Base-by-base conservation (phyloP, 2,888 invertebrate species). In the Thymelicus lineola region DNA sequence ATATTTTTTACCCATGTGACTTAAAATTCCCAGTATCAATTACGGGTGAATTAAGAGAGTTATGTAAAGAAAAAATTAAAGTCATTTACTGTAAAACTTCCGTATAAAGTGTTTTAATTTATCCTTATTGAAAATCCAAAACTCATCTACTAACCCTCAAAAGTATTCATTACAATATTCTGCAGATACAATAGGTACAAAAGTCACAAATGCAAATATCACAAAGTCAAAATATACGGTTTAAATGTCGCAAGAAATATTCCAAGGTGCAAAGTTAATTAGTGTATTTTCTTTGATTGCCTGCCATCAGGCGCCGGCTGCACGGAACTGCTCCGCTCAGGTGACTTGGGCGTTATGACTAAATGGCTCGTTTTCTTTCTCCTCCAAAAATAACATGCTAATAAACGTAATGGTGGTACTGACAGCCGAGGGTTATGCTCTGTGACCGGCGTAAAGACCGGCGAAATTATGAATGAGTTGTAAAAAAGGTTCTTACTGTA, bases 221-320 rank as follows among this genome's bases (percentile, higher is more conserved):
- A 62, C 42, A 45, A n/a, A 20, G 46, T 17, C 62, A 20, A 46
- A 62, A 62, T 62, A 48, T 68, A 20, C 68, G 46, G 46, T 58
- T 38, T 58, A 63, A 35, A 55, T 55, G 65, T 60, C 74, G 71
- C 78, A 82, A 83, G 85, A 85, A 86, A 87, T 87, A 88, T 88
- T 82, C 75, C 78, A 78, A 77, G 83, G 86, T 81, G 80, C 81
- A 82, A 86, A 90, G 86, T 91, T 92, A 93, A 93, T 93, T 91
- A 92, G 90, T 86, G 87, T 88, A 87, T 91, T 92, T 93, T 92
- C 92, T 93, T 90, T 92, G 92, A 93, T 93, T 93, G 88, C 91
- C 79, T n/a, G 88, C 85, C 90, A 92, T 93, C 92, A 90, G 89
- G 89, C 90, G 83, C 90, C 92, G 87, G 91, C 80, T 93, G 93